A percentile compares a stretch with the other conserved stretches of the same genome.
phyloP scores from a whole-genome alignment of 2,888 invertebrate species.

The Melipona bicolor region DNA sequence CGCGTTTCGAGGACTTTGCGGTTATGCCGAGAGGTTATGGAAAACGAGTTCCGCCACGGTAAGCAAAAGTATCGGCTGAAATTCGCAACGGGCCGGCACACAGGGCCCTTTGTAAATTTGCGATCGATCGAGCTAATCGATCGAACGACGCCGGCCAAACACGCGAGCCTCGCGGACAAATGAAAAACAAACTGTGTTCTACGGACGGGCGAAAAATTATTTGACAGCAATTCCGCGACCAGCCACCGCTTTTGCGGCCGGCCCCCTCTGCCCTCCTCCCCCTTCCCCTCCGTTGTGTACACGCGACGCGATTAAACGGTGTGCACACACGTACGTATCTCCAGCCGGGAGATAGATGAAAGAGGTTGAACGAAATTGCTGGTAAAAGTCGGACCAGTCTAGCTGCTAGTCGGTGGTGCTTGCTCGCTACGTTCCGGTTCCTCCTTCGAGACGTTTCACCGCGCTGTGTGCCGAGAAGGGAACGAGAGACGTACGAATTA shows the following conservation, averaged over 20 bases:
- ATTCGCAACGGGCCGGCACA: neutral
- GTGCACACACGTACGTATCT: neutral
- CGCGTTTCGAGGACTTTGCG: neutral
- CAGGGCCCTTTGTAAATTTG: conserved; percentile 3
- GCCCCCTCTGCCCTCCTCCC: neutral
- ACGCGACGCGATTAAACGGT: conserved; percentile 21
- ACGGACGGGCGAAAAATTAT: conserved; percentile 20
- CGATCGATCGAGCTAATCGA: conserved; percentile 24
- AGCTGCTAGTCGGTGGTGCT: no score
- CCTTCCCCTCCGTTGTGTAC: neutral
- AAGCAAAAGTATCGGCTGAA: conserved; percentile 7
- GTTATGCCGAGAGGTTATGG: neutral
- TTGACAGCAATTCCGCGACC: conserved; percentile 17
- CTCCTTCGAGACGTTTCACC: neutral
- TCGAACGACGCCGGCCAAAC: neutral
- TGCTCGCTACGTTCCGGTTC: neutral
- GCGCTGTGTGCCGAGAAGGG: neutral
- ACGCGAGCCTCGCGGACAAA: neutral
- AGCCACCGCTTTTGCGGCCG: conserved; percentile 10
- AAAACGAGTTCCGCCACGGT: conserved; percentile 7
- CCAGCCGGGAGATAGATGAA: neutral
- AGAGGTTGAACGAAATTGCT: neutral
- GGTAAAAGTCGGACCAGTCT: neutral
- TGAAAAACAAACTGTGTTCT: conserved; percentile 26
- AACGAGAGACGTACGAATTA: neutral